phyloP scores from a whole-genome alignment of 2,888 invertebrate species.

The Malacosoma neustria region DNA sequence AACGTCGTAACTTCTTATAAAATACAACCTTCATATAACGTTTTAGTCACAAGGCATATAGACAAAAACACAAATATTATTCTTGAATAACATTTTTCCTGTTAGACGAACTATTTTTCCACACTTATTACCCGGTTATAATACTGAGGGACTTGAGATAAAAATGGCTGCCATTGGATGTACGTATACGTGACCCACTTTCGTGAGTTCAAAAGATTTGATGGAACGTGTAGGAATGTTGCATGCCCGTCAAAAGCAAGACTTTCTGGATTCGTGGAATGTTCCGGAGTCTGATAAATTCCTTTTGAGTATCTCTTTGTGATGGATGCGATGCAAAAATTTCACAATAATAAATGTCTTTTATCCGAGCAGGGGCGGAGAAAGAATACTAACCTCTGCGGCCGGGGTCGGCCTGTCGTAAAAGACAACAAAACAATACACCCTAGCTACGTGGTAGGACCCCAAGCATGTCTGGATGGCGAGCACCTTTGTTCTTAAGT shows the following conservation, averaged over 20 bases:
- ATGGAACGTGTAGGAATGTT: background rate
- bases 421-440: no score
- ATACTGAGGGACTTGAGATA: background rate
- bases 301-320: no score
- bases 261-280: background rate
- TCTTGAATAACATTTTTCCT: constrained; percentile 1
- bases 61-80: background rate
- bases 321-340: no score
- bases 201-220: background rate
- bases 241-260: background rate
- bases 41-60: constrained; percentile 4
- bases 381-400: no score
- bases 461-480: no score
- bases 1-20: background rate
- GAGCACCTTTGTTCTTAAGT: no score
- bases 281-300: no score
- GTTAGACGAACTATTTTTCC: constrained; percentile 1
- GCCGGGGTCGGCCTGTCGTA: no score
- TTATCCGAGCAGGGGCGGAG: no score
- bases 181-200: background rate
- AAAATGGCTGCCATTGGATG: background rate
- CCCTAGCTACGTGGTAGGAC: no score
- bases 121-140: background rate
- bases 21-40: background rate
- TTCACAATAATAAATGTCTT: no score